Base-by-base conservation (phyloP, 2,797 vertebrate genomes). In the Alfaro cultratus region DNA sequence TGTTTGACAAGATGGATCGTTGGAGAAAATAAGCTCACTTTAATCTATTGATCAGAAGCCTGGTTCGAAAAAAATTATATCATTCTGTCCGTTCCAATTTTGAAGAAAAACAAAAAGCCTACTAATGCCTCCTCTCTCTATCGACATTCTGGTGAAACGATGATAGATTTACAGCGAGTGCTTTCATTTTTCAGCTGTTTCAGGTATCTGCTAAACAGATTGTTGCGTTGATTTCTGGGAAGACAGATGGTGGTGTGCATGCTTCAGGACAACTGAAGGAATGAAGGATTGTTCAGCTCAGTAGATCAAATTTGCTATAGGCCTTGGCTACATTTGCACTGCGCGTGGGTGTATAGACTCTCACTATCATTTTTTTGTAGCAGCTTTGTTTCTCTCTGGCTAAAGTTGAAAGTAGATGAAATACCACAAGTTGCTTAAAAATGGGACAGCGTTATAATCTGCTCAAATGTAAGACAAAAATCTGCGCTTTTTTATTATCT, bases 191-290 rank as follows among this genome's bases (percentile, higher is more conserved):
- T 95, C 92, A 95, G 92, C 91, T 94, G 95, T 94, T 95, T 96
- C 88, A 95, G 89, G 94, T 95, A 95, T 96, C 95, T 96, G 96
- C 90, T 95, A 91, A 95, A 93, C 95, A 96, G 92, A 96, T 95
- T 96, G 95, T 91, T 94, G 93, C 94, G 90, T 88, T 94, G 94
- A 95, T 93, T 96, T 96, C 94, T 95, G 91, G 93, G 95, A 96
- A 96, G 95, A 96, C 94, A 95, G 94, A 95, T 95, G 94, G 93
- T 94, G 85, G 89, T 87, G 92, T 95, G 93, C 93, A 94, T 93
- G 95, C 93, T 94, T 95, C 92, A 86, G 93, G 93, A 95, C 91
- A 87, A 94, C 91, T 83, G 85, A 90, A 96, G 94, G 95, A 95
- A 96, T 96, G 93, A 96, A 92, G 92, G 95, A 95, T 94, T 93